Base-by-base conservation (phyloP, 2,888 invertebrate genomes). In the Maniola hyperantus region DNA sequence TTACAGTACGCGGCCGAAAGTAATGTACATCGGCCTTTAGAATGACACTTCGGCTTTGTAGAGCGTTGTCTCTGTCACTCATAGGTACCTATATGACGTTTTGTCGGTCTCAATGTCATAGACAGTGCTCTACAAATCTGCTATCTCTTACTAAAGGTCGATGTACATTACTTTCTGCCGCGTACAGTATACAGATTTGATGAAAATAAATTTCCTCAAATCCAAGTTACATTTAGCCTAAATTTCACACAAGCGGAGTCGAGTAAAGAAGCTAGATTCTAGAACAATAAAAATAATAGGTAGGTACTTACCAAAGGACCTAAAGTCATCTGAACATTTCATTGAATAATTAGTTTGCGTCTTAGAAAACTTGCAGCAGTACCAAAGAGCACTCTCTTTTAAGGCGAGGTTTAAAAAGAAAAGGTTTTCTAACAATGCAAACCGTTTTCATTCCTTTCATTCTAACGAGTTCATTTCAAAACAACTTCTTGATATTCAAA, bases 401-500 rank as follows among this genome's bases (percentile, higher is more conserved):
- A 53, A 62, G 62, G 7, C 51, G 62, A 26, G 51, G 20, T 53
- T 62, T 39, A 39, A 51, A 62, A 20, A 53, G 26, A 51, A 62
- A 51, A 50, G 61, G 61, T 62, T 53, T 62, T 42, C 53, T 53
- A 53, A 62, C 61, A 62, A 62, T 62, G 62, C 62, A 33, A 60
- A 62, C 51, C 53, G 62, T 53, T 62, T 62, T 53, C 62, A 42
- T 62, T 51, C 62, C 53, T 53, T 62, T 62, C 62, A 53, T 62
- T 53, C 34, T 62, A 62, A 62, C 42, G 62, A 62, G 62, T 62
- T 62, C 62, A 62, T 53, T 62, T 51, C 50, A 20, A 42, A 42
- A 53, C 26, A 62, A 39, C 53, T 42, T 53, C 61, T 42, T 53
- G 51, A 62, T 36, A 42, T 53, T 44, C 39, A 53, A 53, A 51